phyloP scores from a whole-genome alignment of 2,113 vertebrate species.

The Baryphthengus martii region DNA sequence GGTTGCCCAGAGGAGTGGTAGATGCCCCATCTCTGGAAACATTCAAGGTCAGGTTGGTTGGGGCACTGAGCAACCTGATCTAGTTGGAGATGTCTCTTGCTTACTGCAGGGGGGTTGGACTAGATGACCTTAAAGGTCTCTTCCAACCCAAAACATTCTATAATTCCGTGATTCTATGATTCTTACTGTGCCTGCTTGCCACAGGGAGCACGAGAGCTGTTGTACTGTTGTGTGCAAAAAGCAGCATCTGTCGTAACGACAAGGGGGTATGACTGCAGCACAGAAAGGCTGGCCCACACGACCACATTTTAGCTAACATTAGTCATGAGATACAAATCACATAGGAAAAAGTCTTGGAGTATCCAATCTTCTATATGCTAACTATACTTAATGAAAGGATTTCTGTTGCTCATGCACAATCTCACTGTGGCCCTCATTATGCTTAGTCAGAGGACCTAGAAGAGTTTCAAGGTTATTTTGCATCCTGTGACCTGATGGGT shows the following conservation, averaged over 20 bases:
- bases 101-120: background rate
- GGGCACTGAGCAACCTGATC: background rate
- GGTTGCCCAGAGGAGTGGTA: background rate
- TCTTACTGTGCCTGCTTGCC: background rate
- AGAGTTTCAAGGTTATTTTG: background rate
- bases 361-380: background rate
- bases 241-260: rapidly evolving
- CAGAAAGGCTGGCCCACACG: background rate
- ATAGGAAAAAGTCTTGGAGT: background rate
- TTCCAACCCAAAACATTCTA: background rate
- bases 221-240: background rate
- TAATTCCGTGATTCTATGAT: background rate
- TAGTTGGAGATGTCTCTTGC: background rate
- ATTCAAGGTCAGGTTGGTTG: background rate
- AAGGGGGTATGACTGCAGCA: background rate
- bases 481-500: background rate
- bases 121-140: background rate
- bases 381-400: background rate
- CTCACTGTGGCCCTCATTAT: background rate
- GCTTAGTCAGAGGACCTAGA: background rate
- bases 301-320: rapidly evolving
- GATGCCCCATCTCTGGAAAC: background rate
- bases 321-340: background rate
- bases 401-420: rapidly evolving
- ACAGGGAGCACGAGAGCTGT: background rate